Base-by-base conservation (phyloP, 2,797 vertebrate genomes). In the Macrochelys suwanniensis region DNA sequence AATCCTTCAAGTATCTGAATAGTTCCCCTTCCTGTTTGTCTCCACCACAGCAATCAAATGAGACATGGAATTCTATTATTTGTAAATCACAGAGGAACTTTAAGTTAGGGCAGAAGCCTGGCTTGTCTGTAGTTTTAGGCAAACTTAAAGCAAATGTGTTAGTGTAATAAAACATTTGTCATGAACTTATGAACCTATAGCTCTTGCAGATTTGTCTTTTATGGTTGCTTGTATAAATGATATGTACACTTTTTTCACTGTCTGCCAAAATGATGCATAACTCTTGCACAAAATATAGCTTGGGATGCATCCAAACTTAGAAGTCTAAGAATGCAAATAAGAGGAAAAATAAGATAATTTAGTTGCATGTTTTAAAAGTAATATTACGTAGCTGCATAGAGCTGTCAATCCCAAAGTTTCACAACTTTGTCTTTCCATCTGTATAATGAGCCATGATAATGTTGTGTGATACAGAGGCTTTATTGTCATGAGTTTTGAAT, bases 111-210 rank as follows among this genome's bases (percentile, higher is more conserved):
- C n/a, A 89, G 94, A 98, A 97, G 53, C 78, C 90, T 90, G 81
- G 6, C 81, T 91, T 90, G 82, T 96, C 94, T 97, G 88, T 81
- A 97, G 90, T 95, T 94, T 96, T 92, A 97, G 97, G 97, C 96
- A 97, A 95, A 95, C 91, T 97, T 95, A 91, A 96, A 95, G 89
- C 76, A 93, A 97, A 85, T 93, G 84, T 95, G 94, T 85, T 95
- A 96, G 84, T 92, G 94, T 77, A 96, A 90, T 93, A 95, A 98
- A 98, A 97, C 90, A 94, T 97, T 96, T 92, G 92, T 96, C 82
- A 42, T 97, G 94, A 98, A 98, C 96, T 98, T 98, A 93, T 95
- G 97, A 98, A 98, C 95, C 84, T 95, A 77, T 37, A 82, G 85
- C 91, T 89, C 92, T 96, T 94, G 91, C 21, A 87, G 92, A 97